Evolutionary conservation across 1,140 invertebrate species (phyloP), one percentile per base, ranked within the genome.

Genomic region (Drosophila nannoptera): DNA sequence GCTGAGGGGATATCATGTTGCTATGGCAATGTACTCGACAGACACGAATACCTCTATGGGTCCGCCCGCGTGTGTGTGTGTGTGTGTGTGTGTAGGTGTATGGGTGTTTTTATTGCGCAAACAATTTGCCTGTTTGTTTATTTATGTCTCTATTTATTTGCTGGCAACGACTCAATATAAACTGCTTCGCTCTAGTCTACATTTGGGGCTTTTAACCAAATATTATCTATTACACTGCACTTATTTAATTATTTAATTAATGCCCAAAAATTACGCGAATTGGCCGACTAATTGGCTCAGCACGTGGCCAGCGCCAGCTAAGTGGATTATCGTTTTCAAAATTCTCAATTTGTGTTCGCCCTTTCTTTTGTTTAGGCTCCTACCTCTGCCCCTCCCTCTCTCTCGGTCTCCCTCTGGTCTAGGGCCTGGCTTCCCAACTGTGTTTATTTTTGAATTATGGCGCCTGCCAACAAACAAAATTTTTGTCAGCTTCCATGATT

Each of bases 91-190:
- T 55, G 11, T 49, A 7, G 48, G 32, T 80, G 55, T 76, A 35
- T 60, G 61, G 58, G 54, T 61, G 63, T 74, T 73, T 74, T 82
- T 77, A 82, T 81, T 72, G 70, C 66, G 67, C 78, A 77, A 81
- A 82, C 78, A 75, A 84, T 78, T 83, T 83, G 64, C 63, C 64
- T 75, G 75, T 56, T 78, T 75, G 69, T 84, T 84, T 83, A 75
- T 75, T 72, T 82, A 81, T 64, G 70, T 53, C 65, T 81, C 63
- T 60, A 73, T 73, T 77, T 82, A 69, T 77, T 69, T 73, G 53
- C 52, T 70, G 66, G 61, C 40, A 22, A 49, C 60, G 48, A 64
- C 48, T 42, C 40, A 36, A 33, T 9, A 11, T 8, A 14, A 38
- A 52, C 50, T 36, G 35, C 35, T 36, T 36, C 35, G 6, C n/a